Evolutionary conservation across 2,113 vertebrate genomes (phyloP).

Genomic region (Gambusia affinis): DNA sequence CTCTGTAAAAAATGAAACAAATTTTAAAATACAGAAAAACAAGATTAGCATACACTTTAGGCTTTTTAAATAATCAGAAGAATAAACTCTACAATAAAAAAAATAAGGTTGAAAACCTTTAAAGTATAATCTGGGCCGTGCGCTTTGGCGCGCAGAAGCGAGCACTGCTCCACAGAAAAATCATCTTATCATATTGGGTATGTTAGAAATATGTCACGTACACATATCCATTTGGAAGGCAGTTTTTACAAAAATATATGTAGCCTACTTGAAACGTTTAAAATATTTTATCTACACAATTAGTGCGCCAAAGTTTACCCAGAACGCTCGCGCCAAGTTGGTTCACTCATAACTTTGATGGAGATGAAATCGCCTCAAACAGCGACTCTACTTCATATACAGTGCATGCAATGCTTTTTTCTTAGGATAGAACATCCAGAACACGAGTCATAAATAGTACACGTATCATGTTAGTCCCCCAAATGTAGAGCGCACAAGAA

Average conservation of each 20-base stretch:
- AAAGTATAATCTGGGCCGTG: not conserved
- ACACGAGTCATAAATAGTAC: not conserved
- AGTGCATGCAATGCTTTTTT: not conserved
- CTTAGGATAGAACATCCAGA: not conserved
- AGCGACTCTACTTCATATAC: not conserved
- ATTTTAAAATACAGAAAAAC: not conserved
- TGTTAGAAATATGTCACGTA: not conserved
- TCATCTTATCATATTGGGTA: not conserved
- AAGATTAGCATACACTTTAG: constrained; percentile 6
- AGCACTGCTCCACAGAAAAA: constrained; percentile 5
- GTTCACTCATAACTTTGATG: not conserved
- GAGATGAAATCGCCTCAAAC: not conserved
- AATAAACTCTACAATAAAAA: not conserved
- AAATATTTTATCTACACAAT: not conserved
- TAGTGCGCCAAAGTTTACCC: constrained; percentile 6
- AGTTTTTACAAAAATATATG: not conserved
- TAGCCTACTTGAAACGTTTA: not conserved
- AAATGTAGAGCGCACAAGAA: constrained; percentile 35
- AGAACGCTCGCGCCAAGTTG: constrained; percentile 13
- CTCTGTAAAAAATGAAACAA: constrained; percentile 76
- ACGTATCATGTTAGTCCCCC: constrained; percentile 22
- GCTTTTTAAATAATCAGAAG: not conserved
- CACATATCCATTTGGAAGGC: not conserved
- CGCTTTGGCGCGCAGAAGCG: constrained; percentile 40
- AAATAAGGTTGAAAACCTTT: not conserved